These are phyloP conservation scores for Sorex maritimensis DNA, from an alignment of 2,797 vertebrate genomes.

Conservation along the genomic window DNA sequence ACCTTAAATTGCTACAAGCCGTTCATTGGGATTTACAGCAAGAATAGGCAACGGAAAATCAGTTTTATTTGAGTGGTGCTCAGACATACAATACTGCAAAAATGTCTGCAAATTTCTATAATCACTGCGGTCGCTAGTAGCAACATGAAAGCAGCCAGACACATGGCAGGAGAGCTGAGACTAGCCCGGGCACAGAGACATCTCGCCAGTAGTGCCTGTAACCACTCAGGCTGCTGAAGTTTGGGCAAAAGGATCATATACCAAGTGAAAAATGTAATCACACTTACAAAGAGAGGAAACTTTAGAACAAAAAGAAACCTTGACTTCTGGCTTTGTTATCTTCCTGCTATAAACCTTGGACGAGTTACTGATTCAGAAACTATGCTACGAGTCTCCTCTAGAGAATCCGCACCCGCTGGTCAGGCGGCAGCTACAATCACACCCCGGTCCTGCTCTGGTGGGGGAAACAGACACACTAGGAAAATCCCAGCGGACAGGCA, in stretches of 20 bases:
- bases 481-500: too few relatives aligned
- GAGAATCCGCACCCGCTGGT: neutral
- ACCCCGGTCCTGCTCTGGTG: neutral
- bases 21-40: neutral
- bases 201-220: neutral
- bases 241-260: slow-evolving; percentile 1
- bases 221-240: neutral
- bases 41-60: neutral
- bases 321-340: slow-evolving; percentile 60
- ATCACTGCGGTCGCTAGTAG: too few relatives aligned
- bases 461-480: neutral
- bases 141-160: neutral
- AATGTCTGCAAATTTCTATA: too few relatives aligned
- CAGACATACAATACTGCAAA: neutral
- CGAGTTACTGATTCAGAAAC: slow-evolving; percentile 13
- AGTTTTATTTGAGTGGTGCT: neutral
- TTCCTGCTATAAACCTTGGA: slow-evolving; percentile 31
- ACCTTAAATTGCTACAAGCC: neutral
- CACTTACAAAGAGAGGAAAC: neutral
- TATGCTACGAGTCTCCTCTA: neutral
- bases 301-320: too few relatives aligned
- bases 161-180: neutral
- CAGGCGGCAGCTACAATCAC: neutral
- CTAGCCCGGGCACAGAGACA: neutral
- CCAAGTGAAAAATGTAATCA: neutral